Base-by-base conservation (phyloP, 1,140 invertebrate genomes). In the Gonioctena quinquepunctata region DNA sequence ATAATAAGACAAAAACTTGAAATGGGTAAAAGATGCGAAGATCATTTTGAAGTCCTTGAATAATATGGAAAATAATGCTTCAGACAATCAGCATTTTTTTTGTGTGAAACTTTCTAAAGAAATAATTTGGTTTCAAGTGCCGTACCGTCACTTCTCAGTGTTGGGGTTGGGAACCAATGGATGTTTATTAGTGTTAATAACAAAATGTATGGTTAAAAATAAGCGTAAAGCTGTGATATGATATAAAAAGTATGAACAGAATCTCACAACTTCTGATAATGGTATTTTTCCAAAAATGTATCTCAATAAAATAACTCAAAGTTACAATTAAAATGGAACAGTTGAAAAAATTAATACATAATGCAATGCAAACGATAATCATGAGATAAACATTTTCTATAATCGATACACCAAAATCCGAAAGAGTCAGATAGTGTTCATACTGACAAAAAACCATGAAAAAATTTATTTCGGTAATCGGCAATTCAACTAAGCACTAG, bases 81-180 rank as follows among this genome's bases (percentile, higher is more conserved):
- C 50, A 49, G 28, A 13, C 16, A n/a, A 66, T 52, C 28, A 62
- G 26, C 27, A 62, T 42, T 42, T 33, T 42, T 42, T 42, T 33
- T 27, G 11, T 66, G 22, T n/a, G 16, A 21, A 33, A 59, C 72
- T 71, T 49, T 72, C 70, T 69, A 74, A 79, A 79, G 70, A 66
- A 64, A 72, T 72, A 81, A 79, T 81, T 81, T 81, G 75, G 79
- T 79, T 71, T 74, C 77, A 73, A 81, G 80, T 81, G 80, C 80
- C 80, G 70, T 80, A 81, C 80, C 80, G 79, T 66, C 63, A 66
- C 49, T 66, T 66, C 50, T 66, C 63, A 66, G 63, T 66, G 63
- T 66, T 26, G 27, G 63, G 63, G 63, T 78, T 78, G 75, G 78
- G 76, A 78, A 78, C 77, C 78, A 78, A 33, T 66, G 70, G 70